phyloP scores from a whole-genome alignment of 2,113 vertebrate species.

The Bubo scandiacus region DNA sequence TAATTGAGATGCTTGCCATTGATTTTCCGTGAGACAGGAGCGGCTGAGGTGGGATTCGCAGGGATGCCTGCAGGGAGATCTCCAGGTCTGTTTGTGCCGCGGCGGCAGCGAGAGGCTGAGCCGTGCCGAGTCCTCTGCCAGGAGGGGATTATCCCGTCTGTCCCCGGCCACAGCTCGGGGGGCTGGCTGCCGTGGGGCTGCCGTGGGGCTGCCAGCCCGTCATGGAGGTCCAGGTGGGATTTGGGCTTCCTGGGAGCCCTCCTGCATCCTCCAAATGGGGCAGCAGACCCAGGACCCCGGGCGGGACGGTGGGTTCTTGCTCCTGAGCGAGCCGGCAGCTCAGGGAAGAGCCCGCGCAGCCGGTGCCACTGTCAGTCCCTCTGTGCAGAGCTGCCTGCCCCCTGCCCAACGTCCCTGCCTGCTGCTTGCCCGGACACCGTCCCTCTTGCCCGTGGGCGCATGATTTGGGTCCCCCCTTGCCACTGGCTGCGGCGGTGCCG shows the following conservation, averaged over 20 bases:
- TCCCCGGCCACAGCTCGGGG: fast-evolving
- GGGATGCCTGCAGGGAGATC: not conserved
- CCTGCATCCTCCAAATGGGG: fast-evolving
- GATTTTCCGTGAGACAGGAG: constrained; percentile 66
- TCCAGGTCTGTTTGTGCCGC: not conserved
- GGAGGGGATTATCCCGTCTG: not conserved
- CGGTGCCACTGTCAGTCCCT: fast-evolving
- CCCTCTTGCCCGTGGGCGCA: fast-evolving
- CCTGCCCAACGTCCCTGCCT: not conserved
- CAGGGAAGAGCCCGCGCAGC: fast-evolving
- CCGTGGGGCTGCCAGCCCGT: not conserved
- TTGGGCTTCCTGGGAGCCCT: not conserved
- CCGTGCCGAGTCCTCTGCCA: not conserved
- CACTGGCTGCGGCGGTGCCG: fast-evolving
- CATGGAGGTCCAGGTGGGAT: fast-evolving
- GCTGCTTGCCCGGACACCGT: fast-evolving
- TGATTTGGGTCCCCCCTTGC: not conserved
- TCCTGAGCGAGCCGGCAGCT: not conserved
- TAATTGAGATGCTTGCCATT: constrained; percentile 82
- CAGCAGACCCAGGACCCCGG: fast-evolving
- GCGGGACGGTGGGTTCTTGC: too few relatives aligned
- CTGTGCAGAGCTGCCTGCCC: not conserved
- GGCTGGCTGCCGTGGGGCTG: not conserved
- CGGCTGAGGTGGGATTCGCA: not conserved
- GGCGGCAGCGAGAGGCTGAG: not conserved